Base-by-base conservation (phyloP, 1,140 invertebrate genomes). In the Uloborus diversus region DNA sequence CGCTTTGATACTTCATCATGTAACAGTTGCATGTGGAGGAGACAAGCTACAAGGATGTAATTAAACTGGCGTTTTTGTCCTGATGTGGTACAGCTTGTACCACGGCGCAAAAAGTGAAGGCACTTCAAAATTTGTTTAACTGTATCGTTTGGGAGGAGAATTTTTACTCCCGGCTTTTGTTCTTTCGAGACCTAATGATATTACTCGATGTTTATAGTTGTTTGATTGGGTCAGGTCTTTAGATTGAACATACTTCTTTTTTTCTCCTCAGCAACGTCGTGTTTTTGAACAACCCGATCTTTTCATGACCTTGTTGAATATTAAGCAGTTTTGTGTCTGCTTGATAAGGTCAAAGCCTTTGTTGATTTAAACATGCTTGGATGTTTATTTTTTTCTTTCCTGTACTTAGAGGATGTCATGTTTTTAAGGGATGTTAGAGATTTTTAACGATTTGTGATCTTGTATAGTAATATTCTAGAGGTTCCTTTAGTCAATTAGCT, bases 51-150 rank as follows among this genome's bases (percentile, higher is more conserved):
- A n/a, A 32, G 49, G 42, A 66, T 65, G 66, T 78, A 78, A 78
- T 78, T 78, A 66, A 78, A 66, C 23, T 56, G 57, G n/a, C 49
- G 33, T 53, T 53, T 53, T 53, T n/a, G 23, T 51, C 53, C 53
- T 66, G 23, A 47, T 62, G 51, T 62, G 17, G 42, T 32, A 30
- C 37, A 33, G 20, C 57, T 75, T 75, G 71, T 78, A 61, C 30
- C 27, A 28, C n/a, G 42, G 62, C 23, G 73, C 73, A 66, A 65
- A 78, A 66, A 65, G 73, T 66, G 62, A 78, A 57, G 62, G n/a
- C n/a, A 78, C 73, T 65, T 78, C 73, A 78, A 78, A 78, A 78
- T 78, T 78, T 78, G 73, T 78, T 78, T 78, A 30, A 59, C 47
- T 66, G 61, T 66, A n/a, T n/a, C n/a, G 23, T 17, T 9, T n/a